phyloP scores from a whole-genome alignment of 2,888 invertebrate species.

The Plemyria rubiginata region DNA sequence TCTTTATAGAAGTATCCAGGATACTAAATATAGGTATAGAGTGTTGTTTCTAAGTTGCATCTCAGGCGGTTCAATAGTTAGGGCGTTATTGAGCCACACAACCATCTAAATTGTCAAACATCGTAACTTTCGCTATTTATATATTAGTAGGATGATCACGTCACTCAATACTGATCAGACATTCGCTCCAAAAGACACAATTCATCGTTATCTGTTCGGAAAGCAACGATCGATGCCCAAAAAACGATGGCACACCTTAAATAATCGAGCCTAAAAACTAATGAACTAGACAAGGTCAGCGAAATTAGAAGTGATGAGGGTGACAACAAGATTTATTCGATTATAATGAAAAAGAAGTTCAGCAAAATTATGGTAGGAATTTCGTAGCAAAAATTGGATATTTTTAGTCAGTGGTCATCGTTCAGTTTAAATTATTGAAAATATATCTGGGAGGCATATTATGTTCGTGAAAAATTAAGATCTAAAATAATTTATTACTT shows the following conservation, averaged over 20 bases:
- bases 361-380: background rate
- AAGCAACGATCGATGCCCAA: constrained; percentile 11
- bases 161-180: background rate
- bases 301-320: constrained; percentile 26
- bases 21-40: too few relatives aligned
- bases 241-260: constrained; percentile 25
- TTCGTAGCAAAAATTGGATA: background rate
- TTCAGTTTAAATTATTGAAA: too few relatives aligned
- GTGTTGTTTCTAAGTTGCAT: too few relatives aligned
- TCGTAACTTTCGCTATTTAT: too few relatives aligned
- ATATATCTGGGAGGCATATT: too few relatives aligned
- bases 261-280: constrained; percentile 27
- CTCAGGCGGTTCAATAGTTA: too few relatives aligned
- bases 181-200: background rate
- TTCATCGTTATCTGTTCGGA: background rate
- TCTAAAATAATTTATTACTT: too few relatives aligned
- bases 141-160: background rate
- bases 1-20: too few relatives aligned
- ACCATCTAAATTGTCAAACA: too few relatives aligned
- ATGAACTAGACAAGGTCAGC: constrained; percentile 31
- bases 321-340: constrained; percentile 19
- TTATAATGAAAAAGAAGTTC: constrained; percentile 12
- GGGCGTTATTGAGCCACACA: too few relatives aligned
- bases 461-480: too few relatives aligned
- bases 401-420: background rate